Conservation (phyloP, 2,888 invertebrate species). For the Dryobota labecula region DNA sequence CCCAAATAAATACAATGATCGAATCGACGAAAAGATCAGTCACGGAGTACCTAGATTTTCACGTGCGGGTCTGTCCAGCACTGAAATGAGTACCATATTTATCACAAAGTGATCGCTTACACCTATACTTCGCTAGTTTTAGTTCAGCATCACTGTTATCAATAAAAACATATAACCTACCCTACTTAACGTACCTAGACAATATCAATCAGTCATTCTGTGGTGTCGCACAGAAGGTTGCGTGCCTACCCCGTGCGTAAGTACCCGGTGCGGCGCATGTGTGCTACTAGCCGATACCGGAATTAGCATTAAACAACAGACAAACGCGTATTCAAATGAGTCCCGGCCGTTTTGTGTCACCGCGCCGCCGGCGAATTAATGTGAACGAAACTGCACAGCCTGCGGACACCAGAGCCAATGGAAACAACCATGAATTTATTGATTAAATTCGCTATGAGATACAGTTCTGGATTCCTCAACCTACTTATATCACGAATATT, state of each 20-base stretch:
- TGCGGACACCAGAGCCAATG: constrained; percentile 3
- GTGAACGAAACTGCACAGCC: constrained; percentile 32
- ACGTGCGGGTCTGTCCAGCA: neutral
- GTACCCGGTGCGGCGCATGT: constrained; percentile 23
- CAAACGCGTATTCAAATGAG: constrained; percentile 71
- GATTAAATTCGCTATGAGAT: neutral
- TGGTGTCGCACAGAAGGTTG: neutral
- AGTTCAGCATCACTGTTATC: neutral
- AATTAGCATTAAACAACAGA: constrained; percentile 72
- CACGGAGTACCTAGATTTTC: neutral
- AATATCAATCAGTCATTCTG: constrained; percentile 5
- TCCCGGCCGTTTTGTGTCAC: constrained; percentile 54
- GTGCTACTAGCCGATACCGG: constrained; percentile 37
- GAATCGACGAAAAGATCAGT: neutral
- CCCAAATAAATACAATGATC: neutral
- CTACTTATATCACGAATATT: neutral
- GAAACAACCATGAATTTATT: constrained; percentile 22
- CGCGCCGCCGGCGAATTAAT: constrained; percentile 56
- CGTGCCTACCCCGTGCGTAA: neutral
- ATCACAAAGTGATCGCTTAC: neutral
- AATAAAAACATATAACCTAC: neutral
- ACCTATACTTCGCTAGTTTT: neutral
- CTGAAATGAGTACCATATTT: too few relatives aligned
- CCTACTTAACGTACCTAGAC: neutral
- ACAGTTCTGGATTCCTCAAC: neutral